These are phyloP conservation scores for Rhinolophus sinicus DNA, from an alignment of 2,113 vertebrate genomes.

Conservation along the genomic window DNA sequence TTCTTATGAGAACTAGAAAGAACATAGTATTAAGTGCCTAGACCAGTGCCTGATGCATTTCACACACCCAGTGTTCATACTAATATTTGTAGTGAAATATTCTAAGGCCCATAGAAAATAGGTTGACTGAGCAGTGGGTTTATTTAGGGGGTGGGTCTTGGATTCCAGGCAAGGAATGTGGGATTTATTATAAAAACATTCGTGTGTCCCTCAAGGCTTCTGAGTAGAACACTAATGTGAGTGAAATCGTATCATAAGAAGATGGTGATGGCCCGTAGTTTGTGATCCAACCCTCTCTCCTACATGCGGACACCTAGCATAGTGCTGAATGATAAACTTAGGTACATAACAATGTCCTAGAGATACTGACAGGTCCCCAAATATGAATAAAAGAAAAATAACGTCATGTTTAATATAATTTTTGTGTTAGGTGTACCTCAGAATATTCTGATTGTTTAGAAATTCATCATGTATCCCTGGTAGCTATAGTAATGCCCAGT, in stretches of 20 bases:
- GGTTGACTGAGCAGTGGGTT: neutral
- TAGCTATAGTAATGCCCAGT: neutral
- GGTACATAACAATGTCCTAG: neutral
- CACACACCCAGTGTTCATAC: neutral
- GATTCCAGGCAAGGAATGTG: neutral
- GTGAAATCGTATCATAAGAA: neutral
- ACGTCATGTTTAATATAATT: neutral
- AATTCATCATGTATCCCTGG: neutral
- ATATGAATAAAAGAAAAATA: neutral
- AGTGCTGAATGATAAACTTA: neutral
- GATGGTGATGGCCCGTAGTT: neutral
- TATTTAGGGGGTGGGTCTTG: neutral
- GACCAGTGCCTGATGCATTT: neutral
- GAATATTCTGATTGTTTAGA: neutral
- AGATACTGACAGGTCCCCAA: neutral
- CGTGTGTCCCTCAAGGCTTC: neutral
- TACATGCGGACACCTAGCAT: neutral
- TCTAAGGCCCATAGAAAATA: slow-evolving; percentile 10
- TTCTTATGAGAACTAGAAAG: neutral
- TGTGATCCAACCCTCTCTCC: neutral
- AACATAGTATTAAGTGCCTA: neutral
- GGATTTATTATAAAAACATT: neutral
- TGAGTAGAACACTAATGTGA: neutral
- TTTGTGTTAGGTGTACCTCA: neutral
- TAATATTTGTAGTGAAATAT: neutral